Percentiles rank a stretch among this genome's conserved stretches.
Evolutionary conservation across 2,113 vertebrate species (phyloP).

Genomic region (Syngnathoides biaculeatus): DNA sequence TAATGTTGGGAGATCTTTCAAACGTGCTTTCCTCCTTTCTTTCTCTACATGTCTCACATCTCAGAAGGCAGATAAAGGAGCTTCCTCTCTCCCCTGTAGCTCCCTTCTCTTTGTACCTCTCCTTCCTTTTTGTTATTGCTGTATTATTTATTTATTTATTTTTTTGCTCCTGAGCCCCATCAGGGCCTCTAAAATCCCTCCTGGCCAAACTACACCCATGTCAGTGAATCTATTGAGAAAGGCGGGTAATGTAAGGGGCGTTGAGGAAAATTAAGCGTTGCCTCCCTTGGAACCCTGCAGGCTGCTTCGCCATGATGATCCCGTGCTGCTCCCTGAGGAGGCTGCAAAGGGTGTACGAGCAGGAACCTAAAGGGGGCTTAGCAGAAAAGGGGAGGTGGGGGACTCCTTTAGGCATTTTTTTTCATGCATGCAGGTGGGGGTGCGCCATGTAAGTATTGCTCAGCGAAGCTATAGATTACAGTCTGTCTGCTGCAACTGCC

Average conservation of each 20-base stretch:
- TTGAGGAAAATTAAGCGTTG: conserved; percentile 49
- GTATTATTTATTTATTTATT: too few relatives aligned
- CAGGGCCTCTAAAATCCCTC: conserved; percentile 37
- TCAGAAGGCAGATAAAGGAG: conserved; percentile 31
- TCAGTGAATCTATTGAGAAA: conserved; percentile 31
- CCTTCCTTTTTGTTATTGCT: conserved; percentile 23
- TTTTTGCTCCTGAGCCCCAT: conserved; percentile 13
- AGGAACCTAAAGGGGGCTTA: conserved; percentile 51
- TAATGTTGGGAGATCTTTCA: conserved; percentile 12
- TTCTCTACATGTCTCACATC: conserved; percentile 10
- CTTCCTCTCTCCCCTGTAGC: conserved; percentile 27
- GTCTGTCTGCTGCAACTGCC: conserved; percentile 60
- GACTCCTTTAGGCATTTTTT: conserved; percentile 19
- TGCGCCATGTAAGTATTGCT: conserved; percentile 50
- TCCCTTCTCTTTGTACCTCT: conserved; percentile 40
- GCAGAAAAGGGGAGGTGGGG: not conserved
- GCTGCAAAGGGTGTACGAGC: conserved; percentile 27
- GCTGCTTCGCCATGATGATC: conserved; percentile 38
- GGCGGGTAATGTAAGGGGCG: conserved; percentile 20
- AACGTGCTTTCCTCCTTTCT: conserved; percentile 7
- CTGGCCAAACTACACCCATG: conserved; percentile 47
- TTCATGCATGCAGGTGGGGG: conserved; percentile 5
- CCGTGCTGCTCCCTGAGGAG: conserved; percentile 47
- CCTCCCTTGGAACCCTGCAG: conserved; percentile 29
- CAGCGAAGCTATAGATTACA: conserved; percentile 62